Percentiles rank a stretch among this genome's conserved stretches.
These are phyloP conservation scores for Setophaga petechia DNA, from an alignment of 2,113 vertebrate genomes.

Conservation along the genomic window DNA sequence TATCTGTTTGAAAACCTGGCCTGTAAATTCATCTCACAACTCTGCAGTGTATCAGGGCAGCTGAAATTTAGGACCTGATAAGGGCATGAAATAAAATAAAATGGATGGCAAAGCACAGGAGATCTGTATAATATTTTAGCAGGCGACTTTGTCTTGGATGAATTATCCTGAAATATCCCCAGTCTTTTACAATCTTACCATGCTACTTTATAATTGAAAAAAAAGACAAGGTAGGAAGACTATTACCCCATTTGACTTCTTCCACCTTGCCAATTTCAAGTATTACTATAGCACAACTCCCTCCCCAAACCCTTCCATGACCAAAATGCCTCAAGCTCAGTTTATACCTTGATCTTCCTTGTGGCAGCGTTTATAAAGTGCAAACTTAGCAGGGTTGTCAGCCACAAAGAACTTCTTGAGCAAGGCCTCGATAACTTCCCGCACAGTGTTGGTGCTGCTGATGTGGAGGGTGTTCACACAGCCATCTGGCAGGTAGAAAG, in stretches of 20 bases:
- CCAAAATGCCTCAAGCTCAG: background rate
- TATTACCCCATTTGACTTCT: background rate
- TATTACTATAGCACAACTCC: background rate
- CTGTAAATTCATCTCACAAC: background rate
- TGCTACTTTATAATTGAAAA: background rate
- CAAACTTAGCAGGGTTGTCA: conserved; percentile 96
- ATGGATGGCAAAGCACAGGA: background rate
- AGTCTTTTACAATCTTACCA: background rate
- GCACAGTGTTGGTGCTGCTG: conserved; percentile 92
- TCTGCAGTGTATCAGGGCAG: background rate
- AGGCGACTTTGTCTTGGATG: background rate
- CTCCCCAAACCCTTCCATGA: background rate
- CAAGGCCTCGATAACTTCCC: conserved; percentile 91
- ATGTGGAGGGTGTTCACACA: conserved; percentile 90
- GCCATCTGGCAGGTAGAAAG: conserved; percentile 83
- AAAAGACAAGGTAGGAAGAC: background rate
- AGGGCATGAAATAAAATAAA: background rate
- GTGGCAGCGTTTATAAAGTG: conserved; percentile 91
- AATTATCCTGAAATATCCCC: background rate
- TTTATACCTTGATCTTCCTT: conserved; percentile 91
- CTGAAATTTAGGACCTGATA: background rate
- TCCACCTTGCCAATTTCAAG: background rate
- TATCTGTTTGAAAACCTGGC: background rate
- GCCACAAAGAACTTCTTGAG: conserved; percentile 90
- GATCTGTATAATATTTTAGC: background rate